Conservation (phyloP, 92 coral and sea anemone genomes). For the Zoanthus gigantus region DNA sequence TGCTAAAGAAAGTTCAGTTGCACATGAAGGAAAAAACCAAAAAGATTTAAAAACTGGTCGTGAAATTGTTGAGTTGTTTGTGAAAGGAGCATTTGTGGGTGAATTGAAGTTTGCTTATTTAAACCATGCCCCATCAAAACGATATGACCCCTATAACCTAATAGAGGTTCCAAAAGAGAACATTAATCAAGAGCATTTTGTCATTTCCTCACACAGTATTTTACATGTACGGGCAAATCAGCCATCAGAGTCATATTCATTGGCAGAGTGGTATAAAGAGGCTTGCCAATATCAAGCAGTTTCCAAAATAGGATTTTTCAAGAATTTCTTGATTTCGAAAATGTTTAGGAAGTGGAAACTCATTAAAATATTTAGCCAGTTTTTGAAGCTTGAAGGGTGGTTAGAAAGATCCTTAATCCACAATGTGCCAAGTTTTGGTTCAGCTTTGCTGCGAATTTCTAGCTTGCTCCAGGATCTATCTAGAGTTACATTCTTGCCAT, state of each 20-base stretch:
- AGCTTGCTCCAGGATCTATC: slow-evolving; percentile 84
- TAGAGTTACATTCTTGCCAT: slow-evolving; percentile 92
- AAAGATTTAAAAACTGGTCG: slow-evolving; percentile 78
- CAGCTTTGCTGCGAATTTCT: slow-evolving; percentile 90
- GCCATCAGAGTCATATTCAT: slow-evolving; percentile 89
- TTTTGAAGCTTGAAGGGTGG: slow-evolving; percentile 74
- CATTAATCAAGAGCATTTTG: slow-evolving; percentile 92
- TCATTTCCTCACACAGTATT: slow-evolving; percentile 93
- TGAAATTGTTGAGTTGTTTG: slow-evolving; percentile 88
- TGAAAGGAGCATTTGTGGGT: slow-evolving; percentile 88
- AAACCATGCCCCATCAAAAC: slow-evolving; percentile 78
- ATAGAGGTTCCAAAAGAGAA: slow-evolving; percentile 87
- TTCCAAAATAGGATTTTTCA: slow-evolving; percentile 82
- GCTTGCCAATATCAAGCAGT: slow-evolving; percentile 87
- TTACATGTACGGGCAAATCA: slow-evolving; percentile 82
- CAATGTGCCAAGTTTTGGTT: slow-evolving; percentile 96
- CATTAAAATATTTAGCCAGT: slow-evolving; percentile 81
- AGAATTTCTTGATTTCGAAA: slow-evolving; percentile 86
- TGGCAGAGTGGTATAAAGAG: slow-evolving; percentile 95
- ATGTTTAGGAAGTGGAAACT: slow-evolving; percentile 87
- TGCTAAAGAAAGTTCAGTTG: slow-evolving; percentile 31
- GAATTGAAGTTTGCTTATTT: slow-evolving; percentile 91
- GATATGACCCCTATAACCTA: slow-evolving; percentile 92
- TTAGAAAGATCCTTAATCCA: slow-evolving; percentile 75
- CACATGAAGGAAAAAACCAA: slow-evolving; percentile 53